Evolutionary conservation across 2,113 vertebrate species (phyloP), one percentile per base, ranked within the genome.

Genomic region (Artemisiospiza belli): DNA sequence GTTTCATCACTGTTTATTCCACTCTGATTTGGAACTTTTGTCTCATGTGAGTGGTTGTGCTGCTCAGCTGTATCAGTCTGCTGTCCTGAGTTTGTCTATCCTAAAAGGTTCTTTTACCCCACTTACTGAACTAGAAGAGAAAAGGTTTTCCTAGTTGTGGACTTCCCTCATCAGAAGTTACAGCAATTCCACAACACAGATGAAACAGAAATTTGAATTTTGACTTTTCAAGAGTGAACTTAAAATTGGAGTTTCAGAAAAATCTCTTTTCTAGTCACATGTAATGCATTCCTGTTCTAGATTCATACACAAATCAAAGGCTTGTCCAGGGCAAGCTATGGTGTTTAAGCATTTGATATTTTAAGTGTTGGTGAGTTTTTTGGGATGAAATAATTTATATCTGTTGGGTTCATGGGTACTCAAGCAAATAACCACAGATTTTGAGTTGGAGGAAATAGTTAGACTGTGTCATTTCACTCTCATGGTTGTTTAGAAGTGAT

Each of bases 1-100:
- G 1, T 55, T 68, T 62, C 6, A 8, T 33, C 37, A 7, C 31
- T 0, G 0, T 31, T 83, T 90, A 58, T 39, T 28, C 15, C 1
- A 2, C n/a, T 81, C 67, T 66, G 14, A 17, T 57, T 49, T 49
- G 73, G 68, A 84, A 31, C 12, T 73, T 59, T 2, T 24, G 14
- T 66, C 27, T 89, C 21, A 6, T 7, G 3, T 0, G 1, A 9
- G 39, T 3, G 1, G 6, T 39, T 68, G 28, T 75, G 35, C 39
- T 74, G 33, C 46, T 85, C 49, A n/a, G 12, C 46, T 3, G 0
- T 37, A 5, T 66, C 72, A 27, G 25, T 69, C n/a, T 61, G 25
- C 54, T 91, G 17, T 61, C 30, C 39, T 59, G 47, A 63, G 30
- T 58, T 77, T 59, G 20, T 59, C n/a, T 62, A 2, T 75, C 23